Percentiles rank a stretch among this genome's conserved stretches.
Evolutionary conservation across 2,888 invertebrate species (phyloP).

Genomic region (Celastrina argiolus): DNA sequence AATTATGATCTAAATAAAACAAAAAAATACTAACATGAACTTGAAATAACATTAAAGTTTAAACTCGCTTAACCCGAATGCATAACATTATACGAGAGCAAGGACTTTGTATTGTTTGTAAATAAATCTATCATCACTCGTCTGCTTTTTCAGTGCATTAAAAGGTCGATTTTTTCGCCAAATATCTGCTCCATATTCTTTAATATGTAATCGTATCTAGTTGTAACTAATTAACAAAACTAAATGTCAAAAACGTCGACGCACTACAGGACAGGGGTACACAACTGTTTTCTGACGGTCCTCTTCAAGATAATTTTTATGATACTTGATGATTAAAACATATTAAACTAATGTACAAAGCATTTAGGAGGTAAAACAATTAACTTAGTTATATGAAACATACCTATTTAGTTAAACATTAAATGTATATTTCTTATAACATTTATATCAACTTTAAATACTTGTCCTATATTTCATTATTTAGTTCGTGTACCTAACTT

Average conservation of each 20-base stretch:
- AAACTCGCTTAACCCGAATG: constrained; percentile 25
- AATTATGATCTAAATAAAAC: constrained; percentile 26
- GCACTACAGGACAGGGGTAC: neutral
- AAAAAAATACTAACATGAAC: neutral
- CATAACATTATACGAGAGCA: constrained; percentile 24
- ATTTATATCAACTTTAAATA: no score
- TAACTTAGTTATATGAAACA: no score
- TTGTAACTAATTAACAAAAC: no score
- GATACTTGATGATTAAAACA: no score
- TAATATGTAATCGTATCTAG: no score
- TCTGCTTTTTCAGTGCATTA: neutral
- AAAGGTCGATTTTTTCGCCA: no score
- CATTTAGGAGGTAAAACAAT: no score
- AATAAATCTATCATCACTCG: neutral
- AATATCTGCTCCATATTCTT: neutral
- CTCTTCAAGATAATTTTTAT: neutral
- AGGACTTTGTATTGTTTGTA: constrained; percentile 19
- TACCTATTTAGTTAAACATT: no score
- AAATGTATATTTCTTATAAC: no score
- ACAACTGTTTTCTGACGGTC: neutral
- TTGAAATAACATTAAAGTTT: constrained; percentile 18
- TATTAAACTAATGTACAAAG: no score
- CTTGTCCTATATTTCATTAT: no score
- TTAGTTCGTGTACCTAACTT: no score
- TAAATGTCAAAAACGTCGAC: neutral